Evolutionary conservation across 2,113 vertebrate genomes (phyloP), one percentile per base, ranked within the genome.

Genomic region (Benitochromis conjunctus): DNA sequence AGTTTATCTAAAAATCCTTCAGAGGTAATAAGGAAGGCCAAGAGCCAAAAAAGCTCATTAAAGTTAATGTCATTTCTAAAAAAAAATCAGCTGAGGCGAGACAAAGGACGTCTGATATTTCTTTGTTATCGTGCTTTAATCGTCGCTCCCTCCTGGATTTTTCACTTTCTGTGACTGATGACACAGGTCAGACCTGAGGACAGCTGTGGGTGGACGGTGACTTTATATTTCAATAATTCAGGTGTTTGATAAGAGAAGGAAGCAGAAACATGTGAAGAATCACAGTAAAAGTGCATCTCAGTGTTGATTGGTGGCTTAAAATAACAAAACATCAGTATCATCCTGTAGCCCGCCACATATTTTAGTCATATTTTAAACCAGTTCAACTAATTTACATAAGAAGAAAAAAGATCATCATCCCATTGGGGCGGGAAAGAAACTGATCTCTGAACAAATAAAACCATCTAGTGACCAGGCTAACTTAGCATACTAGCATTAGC

Each of bases 211-310:
- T 43, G 64, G 38, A 43, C 24, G 13, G 8, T 21, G 34, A 38
- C 11, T 0, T 46, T 1, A 26, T 4, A 26, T 69, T 5, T 0
- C 38, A 38, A 14, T 26, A 9, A 71, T 10, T 71, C 38, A 16
- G 66, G 66, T 26, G 14, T 43, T 0, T 43, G 38, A 24, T 7
- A 24, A 24, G 7, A 21, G 64, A 69, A 21, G 36, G 64, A 46
- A 46, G 64, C 38, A 43, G 38, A 69, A 43, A 69, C 9, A 1
- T 5, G 29, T 69, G n/a, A 13, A 43, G 14, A n/a, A n/a, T n/a
- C n/a, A n/a, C 31, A 31, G 31, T 31, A 5, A 31, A 4, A 16
- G 14, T 16, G 46, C 2, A 36, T 41, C 36, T 69, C n/a, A 16
- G 60, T 3, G 18, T 34, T 19, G 18, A 19, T 19, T 53, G 48